These are phyloP conservation scores for Sarcophaga rosellei DNA, from an alignment of 2,888 invertebrate species.

Conservation along the genomic window DNA sequence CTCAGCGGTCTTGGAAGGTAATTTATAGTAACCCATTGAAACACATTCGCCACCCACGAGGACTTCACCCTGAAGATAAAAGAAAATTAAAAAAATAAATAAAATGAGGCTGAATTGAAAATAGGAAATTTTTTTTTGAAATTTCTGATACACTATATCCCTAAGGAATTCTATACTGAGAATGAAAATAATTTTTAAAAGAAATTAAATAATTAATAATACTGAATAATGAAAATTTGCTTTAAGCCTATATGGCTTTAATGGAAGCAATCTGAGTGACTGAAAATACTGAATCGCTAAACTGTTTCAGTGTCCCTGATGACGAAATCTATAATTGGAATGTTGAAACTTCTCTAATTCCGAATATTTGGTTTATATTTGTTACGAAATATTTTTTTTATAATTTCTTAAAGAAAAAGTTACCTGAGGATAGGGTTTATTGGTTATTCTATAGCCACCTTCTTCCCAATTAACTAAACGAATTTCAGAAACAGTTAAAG, in stretches of 20 bases:
- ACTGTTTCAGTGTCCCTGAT: too few relatives aligned
- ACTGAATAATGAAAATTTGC: too few relatives aligned
- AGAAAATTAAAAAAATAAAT: constrained; percentile 1
- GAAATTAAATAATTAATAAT: too few relatives aligned
- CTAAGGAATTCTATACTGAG: too few relatives aligned
- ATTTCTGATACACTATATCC: background rate
- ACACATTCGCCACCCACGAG: constrained; percentile 94
- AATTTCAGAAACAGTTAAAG: constrained; percentile 92
- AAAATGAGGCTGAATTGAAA: background rate
- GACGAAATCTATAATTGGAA: too few relatives aligned
- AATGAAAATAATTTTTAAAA: too few relatives aligned
- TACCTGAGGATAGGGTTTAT: constrained; percentile 90
- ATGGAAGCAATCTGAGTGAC: too few relatives aligned
- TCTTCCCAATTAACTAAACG: constrained; percentile 96
- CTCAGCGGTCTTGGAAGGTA: constrained; percentile 92
- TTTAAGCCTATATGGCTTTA: too few relatives aligned
- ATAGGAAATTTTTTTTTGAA: background rate
- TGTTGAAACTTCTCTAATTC: too few relatives aligned
- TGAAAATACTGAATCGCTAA: too few relatives aligned
- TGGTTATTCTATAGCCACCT: constrained; percentile 93
- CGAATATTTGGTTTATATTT: too few relatives aligned
- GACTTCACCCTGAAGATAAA: constrained; percentile 86
- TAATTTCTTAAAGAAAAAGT: background rate
- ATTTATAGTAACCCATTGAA: constrained; percentile 96
- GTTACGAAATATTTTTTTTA: background rate